A percentile compares a stretch with the other conserved stretches of the same genome.
phyloP scores from a whole-genome alignment of 2,797 vertebrate genomes.

The Pseudochirops corinnae region DNA sequence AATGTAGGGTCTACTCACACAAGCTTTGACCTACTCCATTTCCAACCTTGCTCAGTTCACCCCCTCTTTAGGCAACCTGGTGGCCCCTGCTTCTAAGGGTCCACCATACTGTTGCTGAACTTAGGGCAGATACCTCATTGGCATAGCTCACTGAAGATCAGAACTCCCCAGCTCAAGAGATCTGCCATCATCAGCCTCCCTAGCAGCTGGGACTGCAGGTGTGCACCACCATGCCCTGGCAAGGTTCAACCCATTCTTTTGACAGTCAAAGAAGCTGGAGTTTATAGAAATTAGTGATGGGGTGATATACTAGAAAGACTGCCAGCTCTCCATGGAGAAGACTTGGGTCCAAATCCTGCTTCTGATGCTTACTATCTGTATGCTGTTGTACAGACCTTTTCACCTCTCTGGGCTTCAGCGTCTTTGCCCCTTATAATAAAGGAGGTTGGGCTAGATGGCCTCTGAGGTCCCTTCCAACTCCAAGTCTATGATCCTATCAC shows the following conservation, averaged over 20 bases:
- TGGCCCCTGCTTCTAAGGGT: background rate
- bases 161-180: background rate
- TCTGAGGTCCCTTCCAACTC: background rate
- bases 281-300: background rate
- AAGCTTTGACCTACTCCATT: background rate
- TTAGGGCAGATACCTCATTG: background rate
- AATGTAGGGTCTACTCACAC: background rate
- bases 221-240: background rate
- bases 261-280: background rate
- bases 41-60: background rate
- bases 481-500: background rate
- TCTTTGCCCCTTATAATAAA: background rate
- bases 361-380: background rate
- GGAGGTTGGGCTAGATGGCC: background rate
- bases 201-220: background rate
- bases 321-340: background rate
- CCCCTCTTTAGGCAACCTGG: background rate
- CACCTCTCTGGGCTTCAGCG: background rate
- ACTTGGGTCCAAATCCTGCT: background rate
- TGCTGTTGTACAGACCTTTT: background rate
- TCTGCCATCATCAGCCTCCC: background rate
- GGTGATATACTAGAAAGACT: background rate
- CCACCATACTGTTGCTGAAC: background rate
- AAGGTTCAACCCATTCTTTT: slow-evolving; percentile 3
- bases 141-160: background rate